Evolutionary conservation across 2,888 invertebrate genomes (phyloP).

Genomic region (Leptinotarsa haldemani): DNA sequence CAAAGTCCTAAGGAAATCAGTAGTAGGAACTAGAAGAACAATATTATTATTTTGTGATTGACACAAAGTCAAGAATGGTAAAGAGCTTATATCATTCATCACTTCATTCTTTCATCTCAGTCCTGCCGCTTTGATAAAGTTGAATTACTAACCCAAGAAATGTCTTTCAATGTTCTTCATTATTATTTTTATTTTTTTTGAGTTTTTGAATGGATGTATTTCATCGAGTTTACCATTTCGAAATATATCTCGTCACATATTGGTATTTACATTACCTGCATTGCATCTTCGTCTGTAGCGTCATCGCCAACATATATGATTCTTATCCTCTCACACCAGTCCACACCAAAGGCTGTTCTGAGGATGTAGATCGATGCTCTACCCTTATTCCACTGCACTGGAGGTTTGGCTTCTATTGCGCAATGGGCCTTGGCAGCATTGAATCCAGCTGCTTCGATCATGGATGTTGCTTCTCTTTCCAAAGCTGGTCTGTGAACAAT

Average conservation of each 20-base stretch:
- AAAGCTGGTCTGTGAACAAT: slow-evolving; percentile 67
- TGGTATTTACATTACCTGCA: slow-evolving; percentile 73
- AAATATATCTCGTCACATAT: neutral
- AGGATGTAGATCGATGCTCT: slow-evolving; percentile 91
- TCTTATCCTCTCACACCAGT: slow-evolving; percentile 90
- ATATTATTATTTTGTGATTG: too few relatives aligned
- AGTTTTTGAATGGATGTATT: too few relatives aligned
- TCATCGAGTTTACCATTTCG: neutral
- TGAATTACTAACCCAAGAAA: too few relatives aligned
- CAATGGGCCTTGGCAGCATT: slow-evolving; percentile 84
- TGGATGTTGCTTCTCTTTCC: slow-evolving; percentile 76
- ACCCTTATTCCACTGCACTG: slow-evolving; percentile 92
- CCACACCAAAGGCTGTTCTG: slow-evolving; percentile 89
- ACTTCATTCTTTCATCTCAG: too few relatives aligned
- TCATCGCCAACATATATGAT: slow-evolving; percentile 93
- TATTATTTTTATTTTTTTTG: too few relatives aligned
- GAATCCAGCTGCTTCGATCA: slow-evolving; percentile 84
- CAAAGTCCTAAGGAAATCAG: too few relatives aligned
- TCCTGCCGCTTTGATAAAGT: too few relatives aligned
- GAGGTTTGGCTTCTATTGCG: slow-evolving; percentile 91
- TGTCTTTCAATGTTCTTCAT: too few relatives aligned
- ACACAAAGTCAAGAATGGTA: too few relatives aligned
- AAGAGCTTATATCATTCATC: too few relatives aligned
- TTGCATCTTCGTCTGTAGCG: slow-evolving; percentile 90
- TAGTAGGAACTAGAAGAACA: too few relatives aligned